These are phyloP conservation scores for Eubucco bourcierii DNA, from an alignment of 2,113 vertebrate species.

Conservation along the genomic window DNA sequence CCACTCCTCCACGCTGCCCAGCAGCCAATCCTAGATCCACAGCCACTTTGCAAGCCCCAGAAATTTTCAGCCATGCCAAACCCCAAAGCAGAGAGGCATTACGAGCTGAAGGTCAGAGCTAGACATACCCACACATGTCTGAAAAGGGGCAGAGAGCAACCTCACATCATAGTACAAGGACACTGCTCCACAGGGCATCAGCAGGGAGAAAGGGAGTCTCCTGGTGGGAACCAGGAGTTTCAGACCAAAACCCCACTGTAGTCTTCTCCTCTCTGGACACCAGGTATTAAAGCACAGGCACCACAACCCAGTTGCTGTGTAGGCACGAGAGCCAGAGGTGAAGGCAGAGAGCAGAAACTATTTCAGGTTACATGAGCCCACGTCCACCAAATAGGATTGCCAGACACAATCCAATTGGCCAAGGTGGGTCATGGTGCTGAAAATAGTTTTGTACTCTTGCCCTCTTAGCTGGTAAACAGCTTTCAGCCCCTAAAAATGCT, in stretches of 20 bases:
- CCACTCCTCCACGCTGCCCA: neutral
- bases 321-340: neutral
- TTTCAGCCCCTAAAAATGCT: conserved; percentile 47
- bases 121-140: neutral
- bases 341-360: conserved; percentile 41
- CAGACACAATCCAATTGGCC: conserved; percentile 52
- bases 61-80: neutral
- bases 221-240: neutral
- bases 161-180: rapidly evolving
- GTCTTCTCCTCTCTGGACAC: neutral
- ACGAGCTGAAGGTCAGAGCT: neutral
- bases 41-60: neutral
- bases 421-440: conserved; percentile 18
- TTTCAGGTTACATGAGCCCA: conserved; percentile 30
- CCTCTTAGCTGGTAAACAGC: conserved; percentile 58
- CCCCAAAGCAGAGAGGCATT: neutral
- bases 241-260: neutral
- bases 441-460: conserved; percentile 60
- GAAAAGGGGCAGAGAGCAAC: neutral
- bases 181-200: rapidly evolving
- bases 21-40: neutral
- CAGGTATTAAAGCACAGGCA: neutral
- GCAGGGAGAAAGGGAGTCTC: neutral
- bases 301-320: rapidly evolving
- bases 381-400: conserved; percentile 65